Base-by-base conservation (phyloP, 2,113 vertebrate genomes). In the Aleadryas rufinucha region DNA sequence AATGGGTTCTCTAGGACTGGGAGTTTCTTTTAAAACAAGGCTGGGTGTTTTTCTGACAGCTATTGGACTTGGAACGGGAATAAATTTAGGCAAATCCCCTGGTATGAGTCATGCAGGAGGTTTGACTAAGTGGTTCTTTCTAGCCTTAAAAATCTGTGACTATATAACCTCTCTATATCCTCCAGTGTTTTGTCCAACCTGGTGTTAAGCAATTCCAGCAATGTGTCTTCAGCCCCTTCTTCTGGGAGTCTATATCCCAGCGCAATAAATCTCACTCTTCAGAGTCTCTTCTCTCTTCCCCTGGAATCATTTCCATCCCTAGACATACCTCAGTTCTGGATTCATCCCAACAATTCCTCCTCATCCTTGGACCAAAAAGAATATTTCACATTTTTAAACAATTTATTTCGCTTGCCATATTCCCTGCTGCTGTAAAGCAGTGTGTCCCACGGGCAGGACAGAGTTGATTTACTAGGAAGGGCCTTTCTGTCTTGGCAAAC, bases 181-280 rank as follows among this genome's bases (percentile, higher is more conserved):
- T 84, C 80, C 52, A 84, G 79, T 66, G 92, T 74, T 95, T 95
- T 75, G 86, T 95, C 56, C 71, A 88, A 63, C 27, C 42, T 77
- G 17, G 21, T 93, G 86, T 84, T 86, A 92, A 95, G 59, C 59
- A 90, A 90, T 78, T 92, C 68, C 76, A 93, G 63, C 30, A 86
- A 57, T 35, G 35, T 42, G 59, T 84, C 88, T 93, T 92, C 88
- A 92, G 20, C 10, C 16, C 7, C 18, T 84, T 95, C 88, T 63
- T 92, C 56, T 84, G 64, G 90, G 86, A 93, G 27, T 27, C 47
- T 50, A 22, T 50, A 74, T 90, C 88, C 88, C 86, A 86, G 50
- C 0, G 1, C 78, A 77, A 95, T 94, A 93, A 93, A 96, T 95
- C 60, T 90, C 68, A 28, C 27, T 78, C 30, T 28, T 89, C 42